Conservation (phyloP, 1,140 invertebrate species). For the Matsumurasca onukii region DNA sequence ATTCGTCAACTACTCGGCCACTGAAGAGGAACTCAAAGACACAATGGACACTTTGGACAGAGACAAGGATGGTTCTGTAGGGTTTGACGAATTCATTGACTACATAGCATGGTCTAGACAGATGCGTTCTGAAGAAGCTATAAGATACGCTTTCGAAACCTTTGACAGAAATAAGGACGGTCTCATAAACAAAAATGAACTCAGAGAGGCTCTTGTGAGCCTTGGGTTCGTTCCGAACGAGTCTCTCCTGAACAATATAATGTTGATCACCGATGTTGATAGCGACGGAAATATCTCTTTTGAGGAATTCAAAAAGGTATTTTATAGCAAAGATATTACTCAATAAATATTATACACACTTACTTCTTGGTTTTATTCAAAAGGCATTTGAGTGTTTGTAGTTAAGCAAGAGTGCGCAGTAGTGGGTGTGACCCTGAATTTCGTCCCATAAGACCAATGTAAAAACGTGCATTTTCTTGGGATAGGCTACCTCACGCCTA, state of each 20-base stretch:
- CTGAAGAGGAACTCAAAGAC: constrained; percentile 16
- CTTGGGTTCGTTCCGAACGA: background rate
- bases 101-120: constrained; percentile 20
- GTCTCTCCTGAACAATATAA: background rate
- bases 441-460: too few species aligned
- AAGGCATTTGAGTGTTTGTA: too few species aligned
- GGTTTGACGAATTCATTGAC: constrained; percentile 15
- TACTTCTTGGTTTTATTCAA: too few species aligned
- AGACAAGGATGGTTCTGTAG: constrained; percentile 7
- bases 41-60: constrained; percentile 17
- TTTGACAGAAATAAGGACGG: constrained; percentile 23
- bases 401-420: too few species aligned
- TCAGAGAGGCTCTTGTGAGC: constrained; percentile 5
- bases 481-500: too few species aligned
- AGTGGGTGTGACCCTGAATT: too few species aligned
- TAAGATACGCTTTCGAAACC: constrained; percentile 17
- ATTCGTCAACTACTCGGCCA: constrained; percentile 8
- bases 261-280: background rate
- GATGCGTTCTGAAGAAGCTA: constrained; percentile 11
- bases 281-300: constrained; percentile 21
- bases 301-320: constrained; percentile 7
- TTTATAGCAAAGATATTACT: constrained; percentile 1
- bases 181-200: constrained; percentile 13
- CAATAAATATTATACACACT: too few species aligned
- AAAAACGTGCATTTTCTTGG: too few species aligned